These are phyloP conservation scores for Brachionus rotundiformis DNA, from an alignment of 1,140 invertebrate genomes.

Conservation along the genomic window DNA sequence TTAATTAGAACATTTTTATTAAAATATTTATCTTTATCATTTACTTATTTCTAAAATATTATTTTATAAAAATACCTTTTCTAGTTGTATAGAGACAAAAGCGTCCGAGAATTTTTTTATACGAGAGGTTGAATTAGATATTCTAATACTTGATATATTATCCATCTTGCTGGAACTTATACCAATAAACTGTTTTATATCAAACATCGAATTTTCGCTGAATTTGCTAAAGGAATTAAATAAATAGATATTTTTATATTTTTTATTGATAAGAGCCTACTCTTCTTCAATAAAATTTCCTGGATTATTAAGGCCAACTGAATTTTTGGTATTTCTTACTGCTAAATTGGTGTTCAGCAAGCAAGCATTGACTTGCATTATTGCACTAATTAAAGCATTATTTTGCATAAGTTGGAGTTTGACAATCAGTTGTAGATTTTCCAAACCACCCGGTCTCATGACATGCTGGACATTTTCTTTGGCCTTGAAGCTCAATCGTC, in stretches of 20 bases:
- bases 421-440: conserved; percentile 59
- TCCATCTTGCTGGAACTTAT: neutral
- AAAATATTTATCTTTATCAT: no score
- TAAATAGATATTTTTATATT: neutral
- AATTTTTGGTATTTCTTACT: conserved; percentile 16
- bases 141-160: neutral
- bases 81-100: conserved; percentile 63
- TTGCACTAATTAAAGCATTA: conserved; percentile 54
- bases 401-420: conserved; percentile 62
- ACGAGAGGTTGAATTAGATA: neutral
- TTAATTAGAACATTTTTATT: no score
- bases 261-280: neutral
- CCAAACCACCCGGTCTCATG: conserved; percentile 57
- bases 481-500: conserved; percentile 59
- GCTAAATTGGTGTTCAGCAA: conserved; percentile 21
- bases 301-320: neutral
- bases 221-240: conserved; percentile 11
- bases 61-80: conserved; percentile 58
- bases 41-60: no score
- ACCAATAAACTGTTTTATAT: neutral
- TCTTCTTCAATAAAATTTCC: conserved; percentile 10
- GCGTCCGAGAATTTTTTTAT: conserved; percentile 56
- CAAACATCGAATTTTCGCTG: conserved; percentile 25
- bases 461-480: conserved; percentile 59
- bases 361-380: conserved; percentile 38